Base-by-base conservation (phyloP, 2,113 vertebrate genomes). In the Prionailurus viverrinus region DNA sequence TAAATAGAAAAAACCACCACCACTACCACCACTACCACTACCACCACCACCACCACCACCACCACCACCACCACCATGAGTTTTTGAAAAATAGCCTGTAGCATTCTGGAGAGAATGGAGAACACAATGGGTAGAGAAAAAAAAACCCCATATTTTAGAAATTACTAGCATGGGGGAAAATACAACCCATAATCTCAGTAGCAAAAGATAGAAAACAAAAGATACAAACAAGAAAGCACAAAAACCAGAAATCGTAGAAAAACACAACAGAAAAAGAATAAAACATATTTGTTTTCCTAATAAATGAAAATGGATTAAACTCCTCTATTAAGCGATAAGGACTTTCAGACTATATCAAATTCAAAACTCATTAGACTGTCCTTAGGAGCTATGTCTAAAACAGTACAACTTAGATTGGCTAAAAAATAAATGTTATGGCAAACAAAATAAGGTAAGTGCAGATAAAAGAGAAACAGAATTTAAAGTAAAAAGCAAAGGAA, bases 21-120 rank as follows among this genome's bases (percentile, higher is more conserved):
- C 66, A 71, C 41, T 16, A 73, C 63, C 18, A 91, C 36, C 39
- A 92, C 0, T 33, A 91, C 7, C 65, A 66, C 0, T n/a, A 78
- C 58, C 21, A 58, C 58, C 58, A 16, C 55, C 58, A 71, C 41
- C 25, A 71, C 41, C 25, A 73, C 63, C 18, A 36, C 36, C 36
- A 36, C 36, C 36, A 36, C 36, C 36, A 36, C 36, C 36, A 92
- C 0, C 33, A 91, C 7, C 65, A 66, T 4, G 58, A 45, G 61
- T 89, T 79, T 84, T 94, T 89, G 85, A 84, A 96, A 97, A 96
- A 58, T 33, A 85, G 80, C 84, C 91, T 80, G 53, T 66, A 91
- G 91, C 31, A 29, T 19, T 53, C 33, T 39, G 29, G 86, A 91
- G 74, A 78, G 36, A 84, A 41, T 89, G n/a, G 36, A 39, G 31